These are phyloP conservation scores for Taphrorychus bicolor DNA, from an alignment of 2,888 invertebrate species.

Conservation along the genomic window DNA sequence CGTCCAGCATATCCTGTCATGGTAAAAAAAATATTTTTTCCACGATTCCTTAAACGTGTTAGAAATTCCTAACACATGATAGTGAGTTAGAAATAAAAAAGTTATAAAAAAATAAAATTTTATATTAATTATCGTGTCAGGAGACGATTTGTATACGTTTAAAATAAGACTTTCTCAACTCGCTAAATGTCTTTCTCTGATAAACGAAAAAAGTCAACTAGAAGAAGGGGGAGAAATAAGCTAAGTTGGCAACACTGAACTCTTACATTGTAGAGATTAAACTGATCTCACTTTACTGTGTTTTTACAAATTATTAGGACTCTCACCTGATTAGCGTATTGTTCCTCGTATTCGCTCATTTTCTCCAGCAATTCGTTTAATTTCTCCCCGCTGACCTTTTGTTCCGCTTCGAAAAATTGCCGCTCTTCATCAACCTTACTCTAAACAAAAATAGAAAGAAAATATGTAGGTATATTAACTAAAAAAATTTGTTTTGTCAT, in stretches of 20 bases:
- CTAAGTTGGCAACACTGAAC: no score
- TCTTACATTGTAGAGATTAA: no score
- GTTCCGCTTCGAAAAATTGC: slow-evolving; percentile 76
- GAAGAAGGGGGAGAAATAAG: no score
- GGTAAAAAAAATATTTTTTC: not conserved
- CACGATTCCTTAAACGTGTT: no score
- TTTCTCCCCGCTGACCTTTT: slow-evolving; percentile 77
- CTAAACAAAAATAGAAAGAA: slow-evolving; percentile 50
- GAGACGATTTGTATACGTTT: no score
- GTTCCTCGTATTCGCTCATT: slow-evolving; percentile 82
- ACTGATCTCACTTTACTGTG: no score
- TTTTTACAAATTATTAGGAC: no score
- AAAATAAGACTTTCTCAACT: not conserved
- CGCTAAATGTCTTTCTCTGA: not conserved
- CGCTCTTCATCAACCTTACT: slow-evolving; percentile 81
- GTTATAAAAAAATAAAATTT: no score
- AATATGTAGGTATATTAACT: not conserved
- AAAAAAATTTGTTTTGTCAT: not conserved
- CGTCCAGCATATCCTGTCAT: slow-evolving; percentile 58
- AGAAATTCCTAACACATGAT: no score
- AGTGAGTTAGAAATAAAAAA: no score
- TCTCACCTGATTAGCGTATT: slow-evolving; percentile 64
- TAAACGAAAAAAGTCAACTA: no score
- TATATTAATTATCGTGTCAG: no score
- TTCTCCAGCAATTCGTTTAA: slow-evolving; percentile 75